Percentiles rank a stretch among this genome's conserved stretches.
Evolutionary conservation across 2,797 vertebrate species (phyloP).

Genomic region (Threskiornis aethiopicus): DNA sequence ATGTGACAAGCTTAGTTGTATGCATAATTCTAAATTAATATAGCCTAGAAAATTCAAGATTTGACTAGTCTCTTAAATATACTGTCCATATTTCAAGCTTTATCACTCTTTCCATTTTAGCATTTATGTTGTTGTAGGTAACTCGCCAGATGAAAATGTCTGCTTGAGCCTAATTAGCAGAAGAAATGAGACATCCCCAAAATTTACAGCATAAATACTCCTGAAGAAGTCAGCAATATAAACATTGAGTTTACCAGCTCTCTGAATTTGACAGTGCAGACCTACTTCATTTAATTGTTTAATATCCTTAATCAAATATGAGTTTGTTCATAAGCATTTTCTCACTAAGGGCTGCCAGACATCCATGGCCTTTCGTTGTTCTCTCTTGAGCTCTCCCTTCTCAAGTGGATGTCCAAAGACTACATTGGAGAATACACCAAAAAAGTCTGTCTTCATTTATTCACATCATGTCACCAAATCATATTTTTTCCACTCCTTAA

Average conservation of each 20-base stretch:
- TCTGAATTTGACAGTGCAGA: neutral
- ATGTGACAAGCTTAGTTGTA: neutral
- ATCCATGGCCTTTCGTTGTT: neutral
- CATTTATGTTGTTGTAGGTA: neutral
- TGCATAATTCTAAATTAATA: neutral
- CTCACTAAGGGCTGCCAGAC: neutral
- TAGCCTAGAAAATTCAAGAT: neutral
- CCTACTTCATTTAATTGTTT: neutral
- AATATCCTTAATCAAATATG: neutral
- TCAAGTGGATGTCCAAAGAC: neutral
- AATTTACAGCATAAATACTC: conserved; percentile 3
- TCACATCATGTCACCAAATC: neutral
- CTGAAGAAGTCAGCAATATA: neutral
- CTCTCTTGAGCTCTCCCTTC: neutral
- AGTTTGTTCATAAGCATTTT: neutral
- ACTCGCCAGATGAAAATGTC: neutral
- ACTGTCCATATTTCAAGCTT: neutral
- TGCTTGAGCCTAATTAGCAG: neutral
- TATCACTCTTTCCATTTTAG: neutral
- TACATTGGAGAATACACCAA: neutral
- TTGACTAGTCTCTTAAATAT: neutral
- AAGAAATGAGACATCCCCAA: neutral
- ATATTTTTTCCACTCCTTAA: neutral
- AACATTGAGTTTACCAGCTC: neutral
- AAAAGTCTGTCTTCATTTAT: neutral